Evolutionary conservation across 2,113 vertebrate genomes (phyloP).

Genomic region (Oreotrochilus melanogaster): DNA sequence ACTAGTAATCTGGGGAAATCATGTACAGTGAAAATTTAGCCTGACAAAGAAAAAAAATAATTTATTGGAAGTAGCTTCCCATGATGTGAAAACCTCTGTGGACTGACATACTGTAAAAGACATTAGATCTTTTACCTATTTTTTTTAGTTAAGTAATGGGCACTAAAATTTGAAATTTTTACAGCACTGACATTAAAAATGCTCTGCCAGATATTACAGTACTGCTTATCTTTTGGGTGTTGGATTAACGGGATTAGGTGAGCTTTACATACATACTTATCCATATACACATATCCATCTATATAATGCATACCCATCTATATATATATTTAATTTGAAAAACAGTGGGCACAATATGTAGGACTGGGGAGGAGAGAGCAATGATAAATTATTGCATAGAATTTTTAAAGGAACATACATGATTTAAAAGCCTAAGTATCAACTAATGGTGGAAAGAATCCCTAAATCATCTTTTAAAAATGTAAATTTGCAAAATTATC

Average conservation of each 20-base stretch:
- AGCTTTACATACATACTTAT: not conserved
- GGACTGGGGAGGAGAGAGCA: not conserved
- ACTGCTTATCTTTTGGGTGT: not conserved
- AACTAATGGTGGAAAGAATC: not conserved
- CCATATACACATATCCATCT: not conserved
- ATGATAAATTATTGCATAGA: not conserved
- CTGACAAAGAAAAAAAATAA: not conserved
- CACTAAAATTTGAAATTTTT: not conserved
- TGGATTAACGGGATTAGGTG: not conserved
- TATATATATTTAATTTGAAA: not conserved
- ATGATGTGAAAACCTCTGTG: not conserved
- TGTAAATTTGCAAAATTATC: not conserved
- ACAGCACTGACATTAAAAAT: not conserved
- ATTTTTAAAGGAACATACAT: not conserved
- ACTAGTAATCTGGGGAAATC: not conserved
- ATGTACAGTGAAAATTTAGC: not conserved
- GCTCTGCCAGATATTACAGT: not conserved
- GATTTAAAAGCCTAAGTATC: not conserved
- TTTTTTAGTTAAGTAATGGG: not conserved
- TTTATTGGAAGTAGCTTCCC: not conserved
- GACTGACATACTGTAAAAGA: not conserved
- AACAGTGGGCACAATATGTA: not conserved
- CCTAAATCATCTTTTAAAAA: not conserved
- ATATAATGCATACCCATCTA: not conserved
- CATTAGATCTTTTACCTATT: not conserved